phyloP scores from a whole-genome alignment of 2,113 vertebrate genomes.

The Corythornis madagascariensis region DNA sequence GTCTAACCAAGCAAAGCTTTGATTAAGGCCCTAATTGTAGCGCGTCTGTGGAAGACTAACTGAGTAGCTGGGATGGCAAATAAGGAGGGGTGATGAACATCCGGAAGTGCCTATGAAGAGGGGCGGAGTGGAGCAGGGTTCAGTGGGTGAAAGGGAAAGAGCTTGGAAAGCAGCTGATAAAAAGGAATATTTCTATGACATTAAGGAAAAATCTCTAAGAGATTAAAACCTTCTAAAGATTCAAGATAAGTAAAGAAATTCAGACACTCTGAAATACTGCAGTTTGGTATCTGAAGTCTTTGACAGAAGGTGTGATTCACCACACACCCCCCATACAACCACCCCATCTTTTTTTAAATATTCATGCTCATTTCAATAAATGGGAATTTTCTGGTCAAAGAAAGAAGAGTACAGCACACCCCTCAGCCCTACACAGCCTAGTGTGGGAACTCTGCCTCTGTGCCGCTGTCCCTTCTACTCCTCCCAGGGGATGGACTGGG shows the following conservation, averaged over 20 bases:
- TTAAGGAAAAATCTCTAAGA: background rate
- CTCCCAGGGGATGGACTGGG: background rate
- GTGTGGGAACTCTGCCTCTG: accelerated
- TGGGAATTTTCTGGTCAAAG: constrained; percentile 8
- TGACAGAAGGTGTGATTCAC: constrained; percentile 42
- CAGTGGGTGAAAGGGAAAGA: background rate
- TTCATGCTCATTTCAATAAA: constrained; percentile 20
- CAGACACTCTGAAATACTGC: background rate
- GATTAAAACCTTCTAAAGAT: background rate
- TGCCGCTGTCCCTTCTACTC: accelerated
- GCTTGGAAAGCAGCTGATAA: background rate
- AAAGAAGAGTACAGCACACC: background rate
- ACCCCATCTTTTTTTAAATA: background rate
- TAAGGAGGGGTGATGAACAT: background rate
- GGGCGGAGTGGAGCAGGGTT: background rate
- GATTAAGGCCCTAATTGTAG: constrained; percentile 41
- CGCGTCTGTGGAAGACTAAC: background rate
- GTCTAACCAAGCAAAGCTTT: background rate
- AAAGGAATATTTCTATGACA: background rate
- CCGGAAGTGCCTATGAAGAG: background rate
- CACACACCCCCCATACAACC: background rate
- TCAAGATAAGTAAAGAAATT: constrained; percentile 1
- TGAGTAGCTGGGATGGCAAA: background rate
- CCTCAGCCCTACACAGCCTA: background rate
- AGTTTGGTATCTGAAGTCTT: background rate